Conservation (phyloP, 1,140 invertebrate genomes). For the Trigoniulus corallinus region DNA sequence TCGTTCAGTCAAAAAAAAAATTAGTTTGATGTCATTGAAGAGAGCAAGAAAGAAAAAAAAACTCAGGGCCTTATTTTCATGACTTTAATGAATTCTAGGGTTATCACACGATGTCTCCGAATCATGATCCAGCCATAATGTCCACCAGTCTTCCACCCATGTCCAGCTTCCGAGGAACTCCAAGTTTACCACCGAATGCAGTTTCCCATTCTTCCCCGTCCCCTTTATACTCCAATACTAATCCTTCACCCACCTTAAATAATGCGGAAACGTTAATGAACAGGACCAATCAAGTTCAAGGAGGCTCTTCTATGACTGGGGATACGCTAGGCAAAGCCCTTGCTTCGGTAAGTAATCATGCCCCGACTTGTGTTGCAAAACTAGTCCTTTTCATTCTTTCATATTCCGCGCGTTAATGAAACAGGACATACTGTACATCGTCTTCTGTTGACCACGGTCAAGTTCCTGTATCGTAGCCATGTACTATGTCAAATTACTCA, state of each 20-base stretch:
- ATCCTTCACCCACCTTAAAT: constrained; percentile 28
- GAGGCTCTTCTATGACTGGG: constrained; percentile 35
- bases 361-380: neutral
- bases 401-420: too few relatives aligned
- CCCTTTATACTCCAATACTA: constrained; percentile 18
- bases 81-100: constrained; percentile 33
- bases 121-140: constrained; percentile 40
- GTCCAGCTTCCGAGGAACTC: constrained; percentile 62
- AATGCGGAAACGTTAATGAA: constrained; percentile 24
- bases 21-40: too few relatives aligned
- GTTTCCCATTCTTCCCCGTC: constrained; percentile 18
- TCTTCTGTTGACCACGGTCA: too few relatives aligned
- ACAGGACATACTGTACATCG: too few relatives aligned
- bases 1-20: too few relatives aligned
- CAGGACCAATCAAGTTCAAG: constrained; percentile 25
- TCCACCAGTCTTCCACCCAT: constrained; percentile 73
- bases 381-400: too few relatives aligned
- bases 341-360: constrained; percentile 42
- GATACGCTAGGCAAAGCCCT: constrained; percentile 62
- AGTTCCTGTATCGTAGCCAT: too few relatives aligned
- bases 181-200: constrained; percentile 9
- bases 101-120: constrained; percentile 38
- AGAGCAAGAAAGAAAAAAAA: neutral
- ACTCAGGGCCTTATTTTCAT: constrained; percentile 2
- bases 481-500: too few relatives aligned